Evolutionary conservation across 2,888 invertebrate genomes (phyloP).

Genomic region (Drosophila niveifrons): DNA sequence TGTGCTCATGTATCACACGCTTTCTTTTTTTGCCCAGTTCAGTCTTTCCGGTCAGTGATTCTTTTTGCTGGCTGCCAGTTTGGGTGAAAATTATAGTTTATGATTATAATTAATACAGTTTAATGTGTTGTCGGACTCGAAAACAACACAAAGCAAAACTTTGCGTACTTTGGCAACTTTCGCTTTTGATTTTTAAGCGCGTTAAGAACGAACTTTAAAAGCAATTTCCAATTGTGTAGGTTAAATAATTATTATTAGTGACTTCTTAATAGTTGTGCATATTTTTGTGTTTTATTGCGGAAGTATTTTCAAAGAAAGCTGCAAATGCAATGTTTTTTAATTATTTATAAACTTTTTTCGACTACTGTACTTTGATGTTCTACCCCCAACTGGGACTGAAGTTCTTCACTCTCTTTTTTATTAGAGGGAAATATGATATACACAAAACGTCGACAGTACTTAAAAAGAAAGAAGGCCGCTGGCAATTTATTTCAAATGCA

Average conservation of each 20-base stretch:
- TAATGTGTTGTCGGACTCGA: conserved; percentile 56
- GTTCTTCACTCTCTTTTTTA: neutral
- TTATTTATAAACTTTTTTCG: neutral
- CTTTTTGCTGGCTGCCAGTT: conserved; percentile 54
- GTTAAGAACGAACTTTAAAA: conserved; percentile 27
- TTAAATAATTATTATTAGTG: conserved; percentile 11
- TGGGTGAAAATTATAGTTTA: conserved; percentile 76
- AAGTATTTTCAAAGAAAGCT: neutral
- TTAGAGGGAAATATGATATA: neutral
- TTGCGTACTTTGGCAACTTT: conserved; percentile 53
- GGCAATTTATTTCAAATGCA: conserved; percentile 2
- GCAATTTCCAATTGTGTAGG: conserved; percentile 34
- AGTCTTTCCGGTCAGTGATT: conserved; percentile 71
- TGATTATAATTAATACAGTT: conserved; percentile 72
- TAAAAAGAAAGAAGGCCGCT: neutral
- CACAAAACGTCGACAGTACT: neutral
- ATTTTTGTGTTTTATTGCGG: neutral
- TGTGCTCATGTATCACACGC: conserved; percentile 32
- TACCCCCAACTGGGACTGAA: neutral
- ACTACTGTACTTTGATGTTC: neutral
- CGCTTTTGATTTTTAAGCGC: conserved; percentile 54
- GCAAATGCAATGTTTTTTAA: neutral
- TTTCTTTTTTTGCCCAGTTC: conserved; percentile 56
- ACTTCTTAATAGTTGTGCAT: neutral
- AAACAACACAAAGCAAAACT: conserved; percentile 10